Evolutionary conservation across 2,797 vertebrate genomes (phyloP), one percentile per base, ranked within the genome.

Genomic region (Clangula hyemalis): DNA sequence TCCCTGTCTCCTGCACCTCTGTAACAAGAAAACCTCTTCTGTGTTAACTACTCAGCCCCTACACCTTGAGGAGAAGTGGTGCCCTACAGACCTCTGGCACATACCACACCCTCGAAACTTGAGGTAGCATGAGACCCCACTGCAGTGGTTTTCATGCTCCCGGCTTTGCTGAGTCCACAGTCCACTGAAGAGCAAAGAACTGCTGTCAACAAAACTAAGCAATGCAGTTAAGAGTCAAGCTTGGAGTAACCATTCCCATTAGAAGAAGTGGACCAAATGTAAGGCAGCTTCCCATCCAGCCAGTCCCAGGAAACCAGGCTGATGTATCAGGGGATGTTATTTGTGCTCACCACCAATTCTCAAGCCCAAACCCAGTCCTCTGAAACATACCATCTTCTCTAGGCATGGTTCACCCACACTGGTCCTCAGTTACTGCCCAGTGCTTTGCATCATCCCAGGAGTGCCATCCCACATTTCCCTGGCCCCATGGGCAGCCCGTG

Each of bases 231-330:
- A 61, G 49, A 53, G 38, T 38, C 34, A 70, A 73, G 27, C 51
- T 56, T 47, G 53, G 47, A 68, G 30, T 28, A n/a, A 6, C 5
- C 1, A 0, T 12, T 73, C 21, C 27, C 39, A 56, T 41, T 38
- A 58, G 22, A 85, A 41, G 12, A 64, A 30, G 4, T 18, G 27
- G n/a, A 71, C 7, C 2, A 1, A 82, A 7, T 2, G 4, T 1
- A 69, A 39, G 65, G 34, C 47, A 82, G 32, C 27, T 66, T 30
- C 47, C 32, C n/a, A 13, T 10, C 21, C 43, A 90, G 30, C 6
- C 51, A 53, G 24, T 20, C 41, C 30, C 60, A 70, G 57, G 24
- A 76, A 28, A 70, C 2, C 21, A 76, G 14, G 17, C 15, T 36
- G 54, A 0, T 8, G 24, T 43, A 27, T 7, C 45, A 64, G 21